Percentiles rank a stretch among this genome's conserved stretches.
These are phyloP conservation scores for Mongoloraphidia duomilia DNA, from an alignment of 2,888 invertebrate genomes.

Conservation along the genomic window DNA sequence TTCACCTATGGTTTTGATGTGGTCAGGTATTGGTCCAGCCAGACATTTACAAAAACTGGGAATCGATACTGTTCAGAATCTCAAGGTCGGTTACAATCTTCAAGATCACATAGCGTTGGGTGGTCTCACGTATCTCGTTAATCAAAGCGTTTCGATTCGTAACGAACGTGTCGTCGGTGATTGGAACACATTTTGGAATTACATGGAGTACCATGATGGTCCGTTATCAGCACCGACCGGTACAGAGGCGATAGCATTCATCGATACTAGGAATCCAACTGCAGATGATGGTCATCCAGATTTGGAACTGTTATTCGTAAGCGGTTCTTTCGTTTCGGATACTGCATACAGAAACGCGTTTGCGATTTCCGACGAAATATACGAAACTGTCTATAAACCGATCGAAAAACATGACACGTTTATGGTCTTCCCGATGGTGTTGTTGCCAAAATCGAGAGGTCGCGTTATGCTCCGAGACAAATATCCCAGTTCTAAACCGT, in stretches of 20 bases:
- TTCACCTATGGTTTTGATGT: conserved; percentile 66
- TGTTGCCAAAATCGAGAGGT: conserved; percentile 47
- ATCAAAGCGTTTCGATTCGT: conserved; percentile 31
- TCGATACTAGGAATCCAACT: conserved; percentile 41
- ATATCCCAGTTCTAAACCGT: conserved; percentile 40
- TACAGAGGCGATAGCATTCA: conserved; percentile 51
- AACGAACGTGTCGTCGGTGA: conserved; percentile 22
- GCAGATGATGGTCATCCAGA: conserved; percentile 48
- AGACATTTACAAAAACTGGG: conserved; percentile 27
- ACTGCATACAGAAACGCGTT: conserved; percentile 27
- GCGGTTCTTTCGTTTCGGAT: conserved; percentile 48
- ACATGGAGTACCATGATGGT: conserved; percentile 30
- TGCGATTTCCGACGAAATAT: conserved; percentile 29
- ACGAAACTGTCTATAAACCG: conserved; percentile 23
- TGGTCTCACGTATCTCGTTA: conserved; percentile 50
- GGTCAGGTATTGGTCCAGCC: conserved; percentile 42
- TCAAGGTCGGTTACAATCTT: conserved; percentile 36
- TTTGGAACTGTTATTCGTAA: conserved; percentile 47
- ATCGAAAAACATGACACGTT: conserved; percentile 29
- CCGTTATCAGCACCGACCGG: conserved; percentile 42
- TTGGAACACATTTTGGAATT: conserved; percentile 20
- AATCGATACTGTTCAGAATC: conserved; percentile 33
- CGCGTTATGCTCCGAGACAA: conserved; percentile 35
- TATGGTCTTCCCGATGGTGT: conserved; percentile 35
- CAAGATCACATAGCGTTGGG: conserved; percentile 44